phyloP scores from a whole-genome alignment of 2,797 vertebrate genomes.

The Enteromius treurensis region DNA sequence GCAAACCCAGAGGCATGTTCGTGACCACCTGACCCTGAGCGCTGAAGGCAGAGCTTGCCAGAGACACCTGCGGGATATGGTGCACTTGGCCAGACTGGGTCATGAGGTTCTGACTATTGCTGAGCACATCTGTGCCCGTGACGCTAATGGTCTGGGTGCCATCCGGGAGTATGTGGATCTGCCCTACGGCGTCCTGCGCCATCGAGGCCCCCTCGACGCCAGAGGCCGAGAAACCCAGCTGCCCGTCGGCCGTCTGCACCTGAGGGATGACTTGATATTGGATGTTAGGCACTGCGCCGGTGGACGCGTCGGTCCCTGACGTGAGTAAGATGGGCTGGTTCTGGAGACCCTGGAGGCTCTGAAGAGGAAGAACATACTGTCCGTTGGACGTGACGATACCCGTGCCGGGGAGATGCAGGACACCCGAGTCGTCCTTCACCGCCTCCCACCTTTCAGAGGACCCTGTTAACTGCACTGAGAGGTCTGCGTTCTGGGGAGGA shows the following conservation, averaged over 20 bases:
- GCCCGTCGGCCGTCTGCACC: conserved; percentile 95
- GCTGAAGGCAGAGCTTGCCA: conserved; percentile 92
- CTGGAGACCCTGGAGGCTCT: conserved; percentile 95
- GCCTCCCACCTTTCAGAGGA: conserved; percentile 95
- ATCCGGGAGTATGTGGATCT: conserved; percentile 97
- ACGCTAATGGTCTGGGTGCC: conserved; percentile 90
- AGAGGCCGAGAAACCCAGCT: conserved; percentile 91
- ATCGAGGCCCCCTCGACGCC: conserved; percentile 87
- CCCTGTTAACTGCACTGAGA: conserved; percentile 88
- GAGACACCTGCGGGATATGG: conserved; percentile 94
- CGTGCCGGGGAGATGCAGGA: conserved; percentile 94
- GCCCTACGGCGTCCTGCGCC: conserved; percentile 91
- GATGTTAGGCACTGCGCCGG: conserved; percentile 94
- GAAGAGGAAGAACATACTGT: conserved; percentile 98
- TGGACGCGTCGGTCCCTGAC: conserved; percentile 89
- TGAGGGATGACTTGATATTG: conserved; percentile 99
- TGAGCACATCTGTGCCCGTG: conserved; percentile 86
- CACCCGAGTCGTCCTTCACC: conserved; percentile 92
- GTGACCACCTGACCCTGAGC: conserved; percentile 97
- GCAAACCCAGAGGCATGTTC: conserved; percentile 95
- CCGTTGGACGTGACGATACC: conserved; percentile 94
- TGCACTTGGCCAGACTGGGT: conserved; percentile 92
- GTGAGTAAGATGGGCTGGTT: conserved; percentile 97
- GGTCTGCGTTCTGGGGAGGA: conserved; percentile 83
- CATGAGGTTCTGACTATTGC: conserved; percentile 91